Base-by-base conservation (phyloP, 2,888 invertebrate species). In the Platerodrilus igneus region DNA sequence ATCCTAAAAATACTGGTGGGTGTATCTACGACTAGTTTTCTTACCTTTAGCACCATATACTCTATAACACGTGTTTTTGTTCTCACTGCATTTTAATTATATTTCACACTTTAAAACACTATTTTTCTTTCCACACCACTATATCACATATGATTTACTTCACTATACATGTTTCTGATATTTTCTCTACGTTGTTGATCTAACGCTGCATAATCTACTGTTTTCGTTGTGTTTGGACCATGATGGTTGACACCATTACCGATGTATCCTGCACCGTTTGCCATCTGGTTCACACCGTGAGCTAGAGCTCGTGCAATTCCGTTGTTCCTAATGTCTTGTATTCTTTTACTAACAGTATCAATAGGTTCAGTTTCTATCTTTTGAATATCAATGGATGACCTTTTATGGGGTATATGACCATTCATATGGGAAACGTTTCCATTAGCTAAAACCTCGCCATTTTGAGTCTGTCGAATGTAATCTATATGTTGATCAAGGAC, bases 401-500 rank as follows among this genome's bases (percentile, higher is more conserved):
- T 56, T 5, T 19, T 57, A 20, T 55, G 58, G 2, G 55, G 44
- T 7, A 56, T 31, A 15, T 53, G 45, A 23, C 57, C 58, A 26
- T 62, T 62, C 7, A 51, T 27, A 4, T 41, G 20, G 10, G 8
- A 14, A 18, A 44, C 41, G 11, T 50, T 44, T n/a, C 22, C 40
- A 32, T 30, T 39, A 13, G 22, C 26, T 18, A 34, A 4, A n/a
- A 8, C 41, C n/a, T 2, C 9, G 7, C 21, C 31, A 25, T 26
- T 38, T 23, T 18, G 36, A 11, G 42, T 42, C 51, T 52, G 63
- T 61, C 57, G 74, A 71, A 79, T 70, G 50, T 77, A 76, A 51
- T 79, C 76, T 64, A 86, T 79, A 58, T 86, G 78, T 47, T 81
- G 79, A 10, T 77, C 70, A 15, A 88, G 72, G 0, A 83, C 77